A percentile compares a stretch with the other conserved stretches of the same genome.
phyloP scores from a whole-genome alignment of 2,797 vertebrate genomes.

The Tachyglossus aculeatus region DNA sequence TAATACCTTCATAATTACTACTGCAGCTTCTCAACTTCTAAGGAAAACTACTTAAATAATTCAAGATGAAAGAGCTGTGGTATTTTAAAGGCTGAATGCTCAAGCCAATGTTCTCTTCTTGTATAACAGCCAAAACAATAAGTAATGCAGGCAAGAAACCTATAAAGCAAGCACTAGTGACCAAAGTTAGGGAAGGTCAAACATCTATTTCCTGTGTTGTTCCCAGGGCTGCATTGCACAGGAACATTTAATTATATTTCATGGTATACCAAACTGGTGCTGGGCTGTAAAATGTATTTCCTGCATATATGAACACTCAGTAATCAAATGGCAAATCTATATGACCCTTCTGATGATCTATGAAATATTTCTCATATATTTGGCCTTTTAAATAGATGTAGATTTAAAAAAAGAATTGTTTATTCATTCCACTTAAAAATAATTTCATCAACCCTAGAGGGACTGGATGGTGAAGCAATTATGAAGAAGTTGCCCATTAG shows the following conservation, averaged over 20 bases:
- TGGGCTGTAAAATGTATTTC: conserved; percentile 66
- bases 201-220: conserved; percentile 38
- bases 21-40: conserved; percentile 1
- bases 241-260: conserved; percentile 65
- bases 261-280: conserved; percentile 49
- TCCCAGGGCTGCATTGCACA: background rate
- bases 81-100: background rate
- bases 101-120: background rate
- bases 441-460: too few species aligned
- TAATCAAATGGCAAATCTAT: conserved; percentile 51
- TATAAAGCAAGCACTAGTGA: conserved; percentile 34
- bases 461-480: too few species aligned
- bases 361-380: conserved; percentile 38
- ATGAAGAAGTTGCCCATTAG: too few species aligned
- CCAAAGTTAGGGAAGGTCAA: conserved; percentile 58
- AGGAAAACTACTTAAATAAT: conserved; percentile 19
- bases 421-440: too few species aligned
- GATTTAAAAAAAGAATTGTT: background rate
- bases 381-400: conserved; percentile 43
- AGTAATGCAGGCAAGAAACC: conserved; percentile 35
- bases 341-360: conserved; percentile 51
- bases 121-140: conserved; percentile 46
- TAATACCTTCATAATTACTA: conserved; percentile 35
- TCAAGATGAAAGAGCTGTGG: background rate
- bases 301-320: conserved; percentile 57